Percentiles rank a stretch among this genome's conserved stretches.
Conservation (phyloP, 2,888 invertebrate genomes). For the Stenichneumon culpator region DNA sequence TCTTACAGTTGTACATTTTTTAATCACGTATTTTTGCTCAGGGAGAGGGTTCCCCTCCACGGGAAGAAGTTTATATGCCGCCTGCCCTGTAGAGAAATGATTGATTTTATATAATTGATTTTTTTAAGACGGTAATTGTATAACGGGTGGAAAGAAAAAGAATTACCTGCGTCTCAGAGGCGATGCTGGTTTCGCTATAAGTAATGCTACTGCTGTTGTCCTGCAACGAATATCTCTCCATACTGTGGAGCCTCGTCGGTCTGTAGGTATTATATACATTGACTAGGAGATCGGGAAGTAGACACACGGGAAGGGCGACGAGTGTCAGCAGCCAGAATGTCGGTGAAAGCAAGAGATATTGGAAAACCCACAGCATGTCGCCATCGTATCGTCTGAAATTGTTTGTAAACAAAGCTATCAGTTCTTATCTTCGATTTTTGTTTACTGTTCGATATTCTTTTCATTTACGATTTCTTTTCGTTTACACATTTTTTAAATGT, state of each 20-base stretch:
- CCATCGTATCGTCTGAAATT: conserved; percentile 85
- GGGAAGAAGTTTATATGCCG: conserved; percentile 64
- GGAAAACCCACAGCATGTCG: conserved; percentile 88
- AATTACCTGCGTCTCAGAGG: conserved; percentile 63
- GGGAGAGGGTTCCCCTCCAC: conserved; percentile 72
- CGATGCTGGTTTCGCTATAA: conserved; percentile 61
- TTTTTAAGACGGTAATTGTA: not conserved
- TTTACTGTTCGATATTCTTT: conserved; percentile 16
- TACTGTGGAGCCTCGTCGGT: conserved; percentile 71
- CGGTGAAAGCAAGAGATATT: conserved; percentile 87
- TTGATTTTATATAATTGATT: too few species aligned
- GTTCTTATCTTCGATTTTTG: conserved; percentile 2
- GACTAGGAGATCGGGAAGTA: conserved; percentile 87
- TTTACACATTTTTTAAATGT: not conserved
- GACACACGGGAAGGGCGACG: conserved; percentile 85
- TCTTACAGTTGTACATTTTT: not conserved
- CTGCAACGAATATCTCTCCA: conserved; percentile 59
- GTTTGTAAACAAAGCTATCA: not conserved
- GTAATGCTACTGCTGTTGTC: conserved; percentile 55
- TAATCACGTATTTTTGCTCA: conserved; percentile 64
- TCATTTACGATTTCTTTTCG: not conserved
- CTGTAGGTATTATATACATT: conserved; percentile 73
- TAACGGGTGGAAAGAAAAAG: not conserved
- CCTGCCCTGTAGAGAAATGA: conserved; percentile 67
- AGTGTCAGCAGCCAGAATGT: conserved; percentile 88